Conservation (phyloP, 2,797 vertebrate genomes). For the Loriculus beryllinus region DNA sequence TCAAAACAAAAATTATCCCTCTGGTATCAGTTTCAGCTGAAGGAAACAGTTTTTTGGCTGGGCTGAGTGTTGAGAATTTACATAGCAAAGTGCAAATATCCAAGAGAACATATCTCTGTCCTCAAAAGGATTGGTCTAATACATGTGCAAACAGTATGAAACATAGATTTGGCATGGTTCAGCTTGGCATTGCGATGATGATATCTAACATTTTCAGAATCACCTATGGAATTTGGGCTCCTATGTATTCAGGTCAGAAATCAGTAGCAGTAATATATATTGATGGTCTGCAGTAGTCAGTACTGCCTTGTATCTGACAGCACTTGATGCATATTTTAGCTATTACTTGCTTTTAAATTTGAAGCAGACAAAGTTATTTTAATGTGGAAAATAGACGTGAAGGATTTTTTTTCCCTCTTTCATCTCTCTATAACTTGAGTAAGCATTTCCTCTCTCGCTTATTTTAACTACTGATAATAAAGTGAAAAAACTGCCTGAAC, state of each 20-base stretch:
- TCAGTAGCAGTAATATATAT: background rate
- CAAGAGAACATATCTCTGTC: background rate
- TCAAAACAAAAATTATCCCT: background rate
- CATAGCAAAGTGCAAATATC: conserved; percentile 8
- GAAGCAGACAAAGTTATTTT: conserved; percentile 26
- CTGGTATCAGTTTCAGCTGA: background rate
- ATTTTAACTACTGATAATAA: background rate
- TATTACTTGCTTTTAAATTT: background rate
- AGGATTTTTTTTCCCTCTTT: background rate
- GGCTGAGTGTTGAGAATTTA: background rate
- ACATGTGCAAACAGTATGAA: background rate
- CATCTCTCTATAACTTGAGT: background rate
- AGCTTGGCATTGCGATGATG: background rate
- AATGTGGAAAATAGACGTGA: background rate
- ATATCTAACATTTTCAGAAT: background rate
- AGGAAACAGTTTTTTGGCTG: conserved; percentile 1
- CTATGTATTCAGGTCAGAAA: accelerated
- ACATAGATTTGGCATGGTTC: background rate
- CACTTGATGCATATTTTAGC: background rate
- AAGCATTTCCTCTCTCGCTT: background rate
- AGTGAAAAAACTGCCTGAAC: background rate
- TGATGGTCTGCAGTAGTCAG: background rate
- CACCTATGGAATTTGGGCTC: background rate
- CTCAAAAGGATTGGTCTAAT: background rate
- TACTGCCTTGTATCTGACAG: background rate